Evolutionary conservation across 2,888 invertebrate species (phyloP), one percentile per base, ranked within the genome.

Genomic region (Hololepta plana): DNA sequence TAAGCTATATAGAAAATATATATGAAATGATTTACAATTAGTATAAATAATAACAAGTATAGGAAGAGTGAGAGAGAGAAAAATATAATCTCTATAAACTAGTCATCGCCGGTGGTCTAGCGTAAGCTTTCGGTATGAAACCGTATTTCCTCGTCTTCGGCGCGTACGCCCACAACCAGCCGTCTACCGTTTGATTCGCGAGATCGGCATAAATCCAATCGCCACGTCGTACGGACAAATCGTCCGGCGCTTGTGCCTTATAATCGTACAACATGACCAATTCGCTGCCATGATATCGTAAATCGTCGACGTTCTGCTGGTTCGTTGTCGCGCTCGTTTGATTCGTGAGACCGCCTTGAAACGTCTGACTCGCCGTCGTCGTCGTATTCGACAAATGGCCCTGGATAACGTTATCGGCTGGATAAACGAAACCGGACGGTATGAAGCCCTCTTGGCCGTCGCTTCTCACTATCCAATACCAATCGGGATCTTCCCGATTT

Each of bases 161-260:
- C 6, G 88, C 87, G 59, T 91, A 91, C 0, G 87, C 81, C 90
- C 85, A 91, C 35, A 88, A 59, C 87, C 82, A 90, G 17, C 91
- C 91, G 52, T 87, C 90, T 17, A 84, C 87, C 0, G 87, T 90
- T 57, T 90, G 90, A 60, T 87, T 85, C 41, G 75, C 76, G 25
- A 88, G 64, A 59, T 91, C 90, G 0, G 90, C 90, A 55, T 90
- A 91, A 38, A 93, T 85, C 85, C 88, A 88, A 48, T 93, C 90
- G 5, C 91, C 90, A 28, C 88, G 64, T 38, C 81, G 67, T 32
- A 91, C 87, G 4, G 84, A 80, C 30, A 93, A 58, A 57, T 90
- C 90, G 49, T 90, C 88, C 0, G 88, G 85, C 21, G 88, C 87
- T 61, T 90, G 87, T 22, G 90, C 80, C 64, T 88, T 88, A 56